Evolutionary conservation across 2,113 vertebrate species (phyloP), one percentile per base, ranked within the genome.

Genomic region (mouse (Mus musculus)): DNA sequence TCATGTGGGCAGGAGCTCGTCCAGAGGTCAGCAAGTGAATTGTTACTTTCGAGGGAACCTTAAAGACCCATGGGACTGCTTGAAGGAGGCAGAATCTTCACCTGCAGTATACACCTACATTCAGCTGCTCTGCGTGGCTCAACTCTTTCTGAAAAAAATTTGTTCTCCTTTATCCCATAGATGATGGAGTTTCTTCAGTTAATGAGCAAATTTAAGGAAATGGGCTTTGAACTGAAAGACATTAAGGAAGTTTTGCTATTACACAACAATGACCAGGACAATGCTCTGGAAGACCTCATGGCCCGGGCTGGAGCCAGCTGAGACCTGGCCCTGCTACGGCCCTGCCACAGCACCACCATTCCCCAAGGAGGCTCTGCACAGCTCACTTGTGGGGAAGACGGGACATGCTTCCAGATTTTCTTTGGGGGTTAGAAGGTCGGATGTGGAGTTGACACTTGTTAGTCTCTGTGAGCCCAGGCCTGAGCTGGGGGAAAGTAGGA

Each of bases 161-260:
- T 96, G 36, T 96, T 88, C 94, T 93, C 20, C 92, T 97, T 26
- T 98, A 30, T 98, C 75, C 97, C 95, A 95, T 98, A 99, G 99
- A 99, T 99, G 63, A 99, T 99, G 97, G 99, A 99, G 97, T 99
- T 99, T 96, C 99, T 99, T 94, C 99, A 99, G n/a, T 98, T 99
- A 93, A 99, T 99, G 99, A 99, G 99, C 91, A 99, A 99, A 96
- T 99, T 99, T 98, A 99, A 99, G 72, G 99, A 99, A 98, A 99
- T 99, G 99, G 99, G 99, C 88, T 99, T 99, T 98, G 99, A 99
- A 98, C 98, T 99, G 42, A 99, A 99, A 76, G 98, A 99, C 98
- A 99, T 99, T 98, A 99, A 99, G 97, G 99, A 99, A 96, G 99
- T 99, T 96, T 98, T 99, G 97, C 97, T 99, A 96, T 98, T 99